A percentile compares a stretch with the other conserved stretches of the same genome.
Conservation (phyloP, 2,797 vertebrate genomes). For the Ctenosaura bakeri region DNA sequence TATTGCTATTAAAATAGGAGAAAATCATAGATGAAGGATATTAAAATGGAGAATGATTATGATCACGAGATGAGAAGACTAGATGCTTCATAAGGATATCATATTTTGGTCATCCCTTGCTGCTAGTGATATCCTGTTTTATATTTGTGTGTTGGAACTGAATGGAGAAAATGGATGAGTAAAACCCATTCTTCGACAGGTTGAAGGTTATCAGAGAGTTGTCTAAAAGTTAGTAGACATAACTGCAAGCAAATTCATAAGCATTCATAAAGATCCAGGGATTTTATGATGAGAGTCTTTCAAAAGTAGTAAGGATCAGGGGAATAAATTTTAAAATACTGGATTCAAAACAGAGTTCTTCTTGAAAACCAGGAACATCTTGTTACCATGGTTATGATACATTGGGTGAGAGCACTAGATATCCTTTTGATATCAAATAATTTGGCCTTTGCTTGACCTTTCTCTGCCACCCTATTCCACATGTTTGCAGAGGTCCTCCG, state of each 20-base stretch:
- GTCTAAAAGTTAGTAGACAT: background rate
- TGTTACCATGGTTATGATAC: no score
- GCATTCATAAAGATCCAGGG: background rate
- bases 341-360: background rate
- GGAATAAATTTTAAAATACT: background rate
- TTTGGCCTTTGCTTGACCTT: no score
- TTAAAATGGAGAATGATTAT: background rate
- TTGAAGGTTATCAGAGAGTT: background rate
- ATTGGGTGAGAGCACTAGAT: no score
- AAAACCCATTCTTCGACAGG: background rate
- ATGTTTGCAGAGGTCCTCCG: no score
- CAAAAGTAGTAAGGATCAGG: background rate
- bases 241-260: background rate
- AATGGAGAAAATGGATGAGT: background rate
- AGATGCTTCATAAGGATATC: background rate
- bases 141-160: background rate
- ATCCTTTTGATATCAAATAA: no score
- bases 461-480: no score
- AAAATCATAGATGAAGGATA: background rate
- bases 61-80: background rate
- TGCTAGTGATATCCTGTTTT: background rate
- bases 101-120: background rate
- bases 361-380: background rate
- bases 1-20: background rate
- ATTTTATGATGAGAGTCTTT: background rate